Evolutionary conservation across 1,140 invertebrate genomes (phyloP), one percentile per base, ranked within the genome.

Genomic region (Rhyzopertha dominica): DNA sequence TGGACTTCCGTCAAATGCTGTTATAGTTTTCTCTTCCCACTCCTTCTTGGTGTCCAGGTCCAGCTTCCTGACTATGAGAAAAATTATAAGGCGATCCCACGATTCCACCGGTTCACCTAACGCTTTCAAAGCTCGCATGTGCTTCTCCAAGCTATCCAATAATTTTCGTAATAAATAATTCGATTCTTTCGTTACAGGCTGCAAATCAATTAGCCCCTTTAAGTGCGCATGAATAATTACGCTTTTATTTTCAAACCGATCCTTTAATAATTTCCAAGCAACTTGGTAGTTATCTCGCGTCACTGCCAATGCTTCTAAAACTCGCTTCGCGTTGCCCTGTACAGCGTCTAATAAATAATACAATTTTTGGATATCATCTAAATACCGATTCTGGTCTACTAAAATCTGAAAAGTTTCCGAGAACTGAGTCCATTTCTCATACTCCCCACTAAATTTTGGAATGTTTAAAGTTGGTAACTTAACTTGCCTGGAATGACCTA

Each of bases 81-180:
- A 25, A 7, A 56, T 47, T 16, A 58, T 20, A 8, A 58, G 23
- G 0, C 40, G 22, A 14, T 49, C 48, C 56, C 53, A 58, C 2
- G 28, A 5, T 1, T 54, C 47, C 7, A 46, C 40, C n/a, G 56
- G 42, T 29, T 56, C 22, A 9, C 40, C 42, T 30, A 58, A 35
- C 3, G 46, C 23, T 30, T 49, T 43, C n/a, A 58, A 30, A 10
- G 54, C 44, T 7, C 53, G 36, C 3, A 48, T 23, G 16, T 56
- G 45, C 22, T 25, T 51, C 9, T 35, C 10, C 14, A 51, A 26
- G 12, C 22, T 36, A 39, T 56, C 51, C 9, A 49, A 7, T 17
- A 59, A 37, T 13, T 12, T 16, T 16, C 43, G 18, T 8, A 58
- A 19, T 25, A 28, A 40, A 18, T 26, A 5, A 20, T 32, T 16